phyloP scores from a whole-genome alignment of 2,888 invertebrate genomes.

The Orthosia gothica region DNA sequence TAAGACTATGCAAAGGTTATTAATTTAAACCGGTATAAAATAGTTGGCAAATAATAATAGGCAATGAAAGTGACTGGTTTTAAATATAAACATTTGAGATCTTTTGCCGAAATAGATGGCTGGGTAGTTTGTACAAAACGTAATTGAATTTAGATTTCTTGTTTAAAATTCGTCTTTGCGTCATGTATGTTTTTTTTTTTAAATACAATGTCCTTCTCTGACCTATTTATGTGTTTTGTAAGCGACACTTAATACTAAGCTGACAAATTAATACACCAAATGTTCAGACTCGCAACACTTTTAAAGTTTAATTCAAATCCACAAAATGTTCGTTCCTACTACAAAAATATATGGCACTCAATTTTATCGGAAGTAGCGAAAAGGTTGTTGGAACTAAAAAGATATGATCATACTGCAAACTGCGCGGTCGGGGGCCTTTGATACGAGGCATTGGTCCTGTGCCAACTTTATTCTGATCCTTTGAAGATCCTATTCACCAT shows the following conservation, averaged over 20 bases:
- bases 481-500: conserved; percentile 32
- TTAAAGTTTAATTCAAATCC: conserved; percentile 27
- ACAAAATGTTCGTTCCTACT: conserved; percentile 8
- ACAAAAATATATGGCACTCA: conserved; percentile 26
- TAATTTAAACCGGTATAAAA: no score
- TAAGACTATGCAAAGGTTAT: no score
- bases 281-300: not conserved
- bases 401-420: conserved; percentile 42
- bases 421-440: conserved; percentile 21
- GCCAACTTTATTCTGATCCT: conserved; percentile 54
- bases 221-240: not conserved
- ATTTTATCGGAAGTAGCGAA: conserved; percentile 37
- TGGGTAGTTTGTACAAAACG: no score
- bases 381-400: conserved; percentile 43
- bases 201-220: no score
- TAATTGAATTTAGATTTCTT: no score
- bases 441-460: conserved; percentile 39
- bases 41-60: no score
- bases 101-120: not conserved
- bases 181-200: no score
- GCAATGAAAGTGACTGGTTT: no score
- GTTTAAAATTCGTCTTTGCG: no score
- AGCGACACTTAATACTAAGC: not conserved
- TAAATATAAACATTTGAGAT: not conserved
- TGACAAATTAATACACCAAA: not conserved